phyloP scores from a whole-genome alignment of 1,140 invertebrate species.

The Lasaia peninsularis region DNA sequence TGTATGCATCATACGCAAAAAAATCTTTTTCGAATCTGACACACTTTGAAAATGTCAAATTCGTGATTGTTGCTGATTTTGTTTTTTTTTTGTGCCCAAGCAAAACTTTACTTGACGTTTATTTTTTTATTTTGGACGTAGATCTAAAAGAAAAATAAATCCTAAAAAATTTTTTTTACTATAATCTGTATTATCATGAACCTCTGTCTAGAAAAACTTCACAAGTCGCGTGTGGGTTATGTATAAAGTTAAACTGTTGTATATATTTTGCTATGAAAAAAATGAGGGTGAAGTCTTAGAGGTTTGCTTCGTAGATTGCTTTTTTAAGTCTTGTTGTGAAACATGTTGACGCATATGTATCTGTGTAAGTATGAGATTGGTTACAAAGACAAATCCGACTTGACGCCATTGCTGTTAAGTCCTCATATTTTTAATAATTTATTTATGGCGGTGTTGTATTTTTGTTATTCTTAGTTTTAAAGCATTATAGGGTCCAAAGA shows the following conservation, averaged over 20 bases:
- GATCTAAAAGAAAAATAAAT: too few species aligned
- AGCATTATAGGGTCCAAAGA: constrained; percentile 79
- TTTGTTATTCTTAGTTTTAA: constrained; percentile 78
- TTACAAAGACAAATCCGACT: constrained; percentile 40
- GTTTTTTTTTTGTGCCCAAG: too few species aligned
- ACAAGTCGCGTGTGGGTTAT: background rate
- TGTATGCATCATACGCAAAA: too few species aligned
- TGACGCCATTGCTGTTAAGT: constrained; percentile 39
- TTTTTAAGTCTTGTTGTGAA: constrained; percentile 55
- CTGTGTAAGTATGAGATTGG: constrained; percentile 27
- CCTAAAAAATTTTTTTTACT: too few species aligned
- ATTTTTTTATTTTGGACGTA: too few species aligned
- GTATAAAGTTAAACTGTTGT: background rate
- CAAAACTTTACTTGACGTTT: too few species aligned
- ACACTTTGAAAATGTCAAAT: too few species aligned
- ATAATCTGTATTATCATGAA: too few species aligned
- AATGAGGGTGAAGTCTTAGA: constrained; percentile 59
- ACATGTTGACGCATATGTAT: constrained; percentile 32
- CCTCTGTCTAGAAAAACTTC: background rate
- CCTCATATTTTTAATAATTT: constrained; percentile 54
- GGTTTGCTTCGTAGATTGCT: constrained; percentile 67
- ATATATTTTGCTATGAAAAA: constrained; percentile 11
- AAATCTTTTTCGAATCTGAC: too few species aligned
- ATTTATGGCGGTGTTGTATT: constrained; percentile 70
- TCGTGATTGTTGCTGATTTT: too few species aligned